phyloP scores from a whole-genome alignment of 2,888 invertebrate species.

The Pseudococcus jackbeardsleyi region DNA sequence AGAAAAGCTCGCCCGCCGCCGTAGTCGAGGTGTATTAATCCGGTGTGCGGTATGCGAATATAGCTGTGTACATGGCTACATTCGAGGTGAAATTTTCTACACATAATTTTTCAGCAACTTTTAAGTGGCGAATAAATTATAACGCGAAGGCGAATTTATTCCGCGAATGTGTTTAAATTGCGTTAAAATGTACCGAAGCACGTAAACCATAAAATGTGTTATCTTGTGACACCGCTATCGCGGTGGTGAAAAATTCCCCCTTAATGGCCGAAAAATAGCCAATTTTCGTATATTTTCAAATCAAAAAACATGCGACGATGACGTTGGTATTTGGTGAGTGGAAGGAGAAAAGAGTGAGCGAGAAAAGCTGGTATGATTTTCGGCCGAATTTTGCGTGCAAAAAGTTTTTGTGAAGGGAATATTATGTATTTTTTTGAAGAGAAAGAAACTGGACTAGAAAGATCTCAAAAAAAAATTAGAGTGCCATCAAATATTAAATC shows the following conservation, averaged over 20 bases:
- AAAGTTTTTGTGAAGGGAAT: background rate
- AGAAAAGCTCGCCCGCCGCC: background rate
- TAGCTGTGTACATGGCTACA: background rate
- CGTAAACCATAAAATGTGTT: conserved; percentile 39
- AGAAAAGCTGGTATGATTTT: background rate
- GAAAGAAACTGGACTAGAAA: background rate
- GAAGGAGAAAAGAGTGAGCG: background rate
- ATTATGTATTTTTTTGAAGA: background rate
- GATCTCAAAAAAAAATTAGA: background rate
- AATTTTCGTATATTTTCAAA: conserved; percentile 27
- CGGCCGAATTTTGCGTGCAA: background rate
- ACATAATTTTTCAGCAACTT: conserved; percentile 52
- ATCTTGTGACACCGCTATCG: background rate
- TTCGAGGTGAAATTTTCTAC: conserved; percentile 34
- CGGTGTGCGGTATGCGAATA: background rate
- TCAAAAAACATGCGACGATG: conserved; percentile 20
- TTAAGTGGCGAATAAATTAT: conserved; percentile 52
- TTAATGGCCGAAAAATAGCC: conserved; percentile 27
- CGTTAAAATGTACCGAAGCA: conserved; percentile 42
- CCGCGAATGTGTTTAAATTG: conserved; percentile 39
- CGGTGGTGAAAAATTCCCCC: background rate
- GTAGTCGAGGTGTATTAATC: background rate
- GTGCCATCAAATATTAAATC: too few relatives aligned
- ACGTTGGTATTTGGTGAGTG: background rate
- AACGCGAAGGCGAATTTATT: conserved; percentile 39